A percentile compares a stretch with the other conserved stretches of the same genome.
Conservation (phyloP, 2,113 vertebrate genomes). For the Salvelinus sp. region DNA sequence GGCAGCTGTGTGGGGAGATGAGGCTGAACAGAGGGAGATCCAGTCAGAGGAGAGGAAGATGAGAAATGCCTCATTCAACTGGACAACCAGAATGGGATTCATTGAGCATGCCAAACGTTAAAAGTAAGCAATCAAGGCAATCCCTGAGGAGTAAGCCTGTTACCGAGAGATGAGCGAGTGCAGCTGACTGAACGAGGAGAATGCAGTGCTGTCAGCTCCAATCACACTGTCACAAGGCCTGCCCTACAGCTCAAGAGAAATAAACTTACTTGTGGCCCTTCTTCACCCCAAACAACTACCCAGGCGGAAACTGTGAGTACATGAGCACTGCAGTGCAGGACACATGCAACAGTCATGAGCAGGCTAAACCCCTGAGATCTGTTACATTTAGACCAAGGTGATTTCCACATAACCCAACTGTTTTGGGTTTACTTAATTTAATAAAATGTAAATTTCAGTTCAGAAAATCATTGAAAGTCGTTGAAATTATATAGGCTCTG, state of each 20-base stretch:
- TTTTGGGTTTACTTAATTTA: background rate
- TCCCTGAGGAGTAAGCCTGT: conserved; percentile 10
- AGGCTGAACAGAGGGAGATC: background rate
- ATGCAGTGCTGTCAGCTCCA: conserved; percentile 8
- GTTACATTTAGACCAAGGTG: background rate
- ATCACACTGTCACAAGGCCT: background rate
- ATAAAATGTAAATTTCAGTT: background rate
- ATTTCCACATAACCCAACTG: background rate
- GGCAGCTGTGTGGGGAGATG: background rate
- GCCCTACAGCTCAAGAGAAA: background rate
- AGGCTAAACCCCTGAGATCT: background rate
- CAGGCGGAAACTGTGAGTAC: background rate
- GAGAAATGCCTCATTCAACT: conserved; percentile 1
- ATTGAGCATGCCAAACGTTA: conserved; percentile 7
- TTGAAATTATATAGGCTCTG: too few species aligned
- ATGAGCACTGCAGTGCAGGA: background rate
- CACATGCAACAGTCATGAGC: background rate
- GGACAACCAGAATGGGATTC: conserved; percentile 14
- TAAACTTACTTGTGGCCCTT: background rate
- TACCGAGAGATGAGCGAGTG: background rate
- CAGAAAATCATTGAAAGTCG: too few species aligned
- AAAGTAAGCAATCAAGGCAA: background rate
- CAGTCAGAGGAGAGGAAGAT: background rate
- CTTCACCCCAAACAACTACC: background rate
- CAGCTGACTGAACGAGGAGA: background rate